Evolutionary conservation across 2,888 invertebrate species (phyloP), one percentile per base, ranked within the genome.

Genomic region (Thymelicus sylvestris): DNA sequence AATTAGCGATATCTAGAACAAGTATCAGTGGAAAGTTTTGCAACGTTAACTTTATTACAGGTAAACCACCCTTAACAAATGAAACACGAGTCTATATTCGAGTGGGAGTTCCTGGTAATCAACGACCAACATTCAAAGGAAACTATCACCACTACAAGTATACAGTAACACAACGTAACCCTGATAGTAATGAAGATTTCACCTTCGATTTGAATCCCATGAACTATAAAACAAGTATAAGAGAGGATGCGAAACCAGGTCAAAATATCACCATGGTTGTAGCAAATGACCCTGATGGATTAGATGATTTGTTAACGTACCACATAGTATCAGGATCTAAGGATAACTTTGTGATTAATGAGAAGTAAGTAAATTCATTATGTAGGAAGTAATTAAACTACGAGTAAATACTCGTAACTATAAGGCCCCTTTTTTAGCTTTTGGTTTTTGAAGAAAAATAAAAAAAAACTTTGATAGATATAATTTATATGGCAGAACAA

Each of bases 51-150:
- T 52, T 38, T 59, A 61, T 79, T 80, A 0, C 68, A 95, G 95
- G 95, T 8, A 85, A 80, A 47, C 97, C 97, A 12, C 95, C 96
- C 0, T 85, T 97, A 0, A 92, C 94, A 65, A 95, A 96, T 52
- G 96, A 96, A 74, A 95, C 96, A 0, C 93, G 95, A 48, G 94
- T 97, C 0, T 93, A 95, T 10, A 94, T 97, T 15, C 94, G 96
- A n/a, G 97, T 97, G 0, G 97, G 97, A 0, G 96, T 97, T 5
- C 96, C 97, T 0, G 97, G 97, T 0, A 97, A 97, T 79, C 96
- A 97, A 78, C 92, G 96, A n/a, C 97, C 97, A 0, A 95, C 96
- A n/a, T 97, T 96, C 79, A 95, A 96, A 77, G 96, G 96, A 0
- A 96, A 96, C 78, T 96, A 95, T 77, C 96, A 96, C 66, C 95